Percentiles rank a stretch among this genome's conserved stretches.
Conservation (phyloP, 2,888 invertebrate species). For the Drosophila colorata region DNA sequence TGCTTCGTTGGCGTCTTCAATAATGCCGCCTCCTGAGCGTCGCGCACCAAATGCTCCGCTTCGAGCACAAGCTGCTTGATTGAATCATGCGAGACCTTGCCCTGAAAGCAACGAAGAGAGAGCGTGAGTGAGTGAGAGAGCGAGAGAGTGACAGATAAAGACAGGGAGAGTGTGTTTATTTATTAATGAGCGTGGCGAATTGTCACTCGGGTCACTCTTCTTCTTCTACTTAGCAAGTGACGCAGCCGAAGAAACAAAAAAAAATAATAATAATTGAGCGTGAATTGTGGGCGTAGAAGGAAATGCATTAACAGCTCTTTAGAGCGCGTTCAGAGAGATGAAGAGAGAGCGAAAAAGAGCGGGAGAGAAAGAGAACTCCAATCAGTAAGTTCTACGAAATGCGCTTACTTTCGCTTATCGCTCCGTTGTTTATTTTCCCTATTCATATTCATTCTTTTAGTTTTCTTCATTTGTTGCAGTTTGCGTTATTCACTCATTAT, state of each 20-base stretch:
- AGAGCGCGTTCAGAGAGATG: background rate
- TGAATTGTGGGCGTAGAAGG: slow-evolving; percentile 18
- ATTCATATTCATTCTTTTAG: background rate
- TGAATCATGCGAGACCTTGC: slow-evolving; percentile 87
- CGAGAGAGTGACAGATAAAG: slow-evolving; percentile 15
- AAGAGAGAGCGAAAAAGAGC: background rate
- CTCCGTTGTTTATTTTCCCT: background rate
- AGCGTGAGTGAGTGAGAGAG: slow-evolving; percentile 21
- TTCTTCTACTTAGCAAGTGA: slow-evolving; percentile 7
- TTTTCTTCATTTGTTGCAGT: background rate
- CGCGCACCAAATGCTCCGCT: slow-evolving; percentile 92
- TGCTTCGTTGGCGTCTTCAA: slow-evolving; percentile 85
- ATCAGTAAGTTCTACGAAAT: slow-evolving; percentile 22
- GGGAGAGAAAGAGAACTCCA: background rate
- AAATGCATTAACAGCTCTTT: slow-evolving; percentile 22
- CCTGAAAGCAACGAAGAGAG: slow-evolving; percentile 62
- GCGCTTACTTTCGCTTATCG: slow-evolving; percentile 3
- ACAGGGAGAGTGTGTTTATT: background rate
- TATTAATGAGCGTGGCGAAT: slow-evolving; percentile 71
- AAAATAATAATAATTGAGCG: slow-evolving; percentile 22
- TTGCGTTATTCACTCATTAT: slow-evolving; percentile 3
- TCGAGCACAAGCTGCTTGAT: slow-evolving; percentile 92
- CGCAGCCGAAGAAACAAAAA: slow-evolving; percentile 16
- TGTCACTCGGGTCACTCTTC: slow-evolving; percentile 20
- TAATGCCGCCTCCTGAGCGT: slow-evolving; percentile 81